Conservation (phyloP, 2,797 vertebrate species). For the Craterocephalus amniculus region DNA sequence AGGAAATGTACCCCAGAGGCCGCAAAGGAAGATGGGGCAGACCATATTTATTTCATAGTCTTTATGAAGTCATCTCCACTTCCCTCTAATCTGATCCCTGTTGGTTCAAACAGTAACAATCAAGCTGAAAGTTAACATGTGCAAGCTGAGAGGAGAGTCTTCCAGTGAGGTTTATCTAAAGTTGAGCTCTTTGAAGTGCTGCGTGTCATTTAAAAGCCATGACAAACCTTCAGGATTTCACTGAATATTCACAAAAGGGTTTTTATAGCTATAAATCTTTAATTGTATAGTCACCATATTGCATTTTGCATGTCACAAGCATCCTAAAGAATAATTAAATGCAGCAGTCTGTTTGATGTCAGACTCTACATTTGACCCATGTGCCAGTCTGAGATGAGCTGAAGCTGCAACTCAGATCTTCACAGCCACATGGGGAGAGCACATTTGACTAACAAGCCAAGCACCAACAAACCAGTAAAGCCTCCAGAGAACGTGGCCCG, state of each 20-base stretch:
- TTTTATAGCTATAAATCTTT: background rate
- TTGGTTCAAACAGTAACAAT: background rate
- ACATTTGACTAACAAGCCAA: background rate
- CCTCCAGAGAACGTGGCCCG: conserved; percentile 18
- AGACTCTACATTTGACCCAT: conserved; percentile 21
- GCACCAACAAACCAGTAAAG: conserved; percentile 10
- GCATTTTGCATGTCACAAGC: background rate
- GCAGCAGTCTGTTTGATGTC: background rate
- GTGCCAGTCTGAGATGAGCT: conserved; percentile 25
- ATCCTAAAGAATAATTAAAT: background rate
- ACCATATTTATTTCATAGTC: too few species aligned
- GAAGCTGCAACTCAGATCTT: conserved; percentile 20
- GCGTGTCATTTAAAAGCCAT: background rate
- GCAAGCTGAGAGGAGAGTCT: background rate
- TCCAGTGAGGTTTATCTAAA: background rate
- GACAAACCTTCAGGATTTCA: background rate
- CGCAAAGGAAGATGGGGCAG: background rate
- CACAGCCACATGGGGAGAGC: conserved; percentile 8
- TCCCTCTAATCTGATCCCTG: background rate
- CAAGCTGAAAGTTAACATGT: background rate
- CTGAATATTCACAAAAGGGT: background rate
- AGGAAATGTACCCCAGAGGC: background rate
- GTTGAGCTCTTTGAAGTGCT: conserved; percentile 2
- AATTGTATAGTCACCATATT: background rate
- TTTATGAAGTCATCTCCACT: background rate